Conservation (phyloP, 2,888 invertebrate genomes). For the Suillia variegata region DNA sequence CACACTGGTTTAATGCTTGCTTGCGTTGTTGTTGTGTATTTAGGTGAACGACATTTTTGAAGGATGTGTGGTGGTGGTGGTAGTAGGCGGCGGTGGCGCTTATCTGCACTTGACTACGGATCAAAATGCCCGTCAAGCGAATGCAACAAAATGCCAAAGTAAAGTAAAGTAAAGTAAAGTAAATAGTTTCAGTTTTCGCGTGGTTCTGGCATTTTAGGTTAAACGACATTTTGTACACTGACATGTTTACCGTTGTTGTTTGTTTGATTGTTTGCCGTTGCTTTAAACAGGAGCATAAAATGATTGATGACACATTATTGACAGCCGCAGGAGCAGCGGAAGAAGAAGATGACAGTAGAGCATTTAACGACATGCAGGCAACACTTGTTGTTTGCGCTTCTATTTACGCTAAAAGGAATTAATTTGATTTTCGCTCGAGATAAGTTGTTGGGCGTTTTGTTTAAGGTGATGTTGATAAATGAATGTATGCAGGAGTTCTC, state of each 20-base stretch:
- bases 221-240: constrained; percentile 51
- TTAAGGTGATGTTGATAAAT: constrained; percentile 37
- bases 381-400: background rate
- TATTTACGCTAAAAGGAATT: constrained; percentile 24
- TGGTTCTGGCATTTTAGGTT: constrained; percentile 43
- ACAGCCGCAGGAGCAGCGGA: constrained; percentile 26
- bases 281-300: constrained; percentile 33
- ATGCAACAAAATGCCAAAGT: constrained; percentile 26
- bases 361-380: constrained; percentile 5
- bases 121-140: background rate
- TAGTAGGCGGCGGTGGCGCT: too few relatives aligned
- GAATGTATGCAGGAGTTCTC: background rate
- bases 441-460: constrained; percentile 30
- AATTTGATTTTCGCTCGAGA: constrained; percentile 29
- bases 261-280: constrained; percentile 19
- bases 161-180: too few relatives aligned
- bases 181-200: constrained; percentile 38
- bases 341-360: constrained; percentile 8
- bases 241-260: constrained; percentile 49
- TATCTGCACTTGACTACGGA: constrained; percentile 17
- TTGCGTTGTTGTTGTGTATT: constrained; percentile 30
- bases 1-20: background rate
- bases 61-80: too few relatives aligned
- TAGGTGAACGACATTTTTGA: constrained; percentile 32
- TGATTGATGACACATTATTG: constrained; percentile 58